Base-by-base conservation (phyloP, 2,797 vertebrate species). In the Rhinatrema bivittatum region DNA sequence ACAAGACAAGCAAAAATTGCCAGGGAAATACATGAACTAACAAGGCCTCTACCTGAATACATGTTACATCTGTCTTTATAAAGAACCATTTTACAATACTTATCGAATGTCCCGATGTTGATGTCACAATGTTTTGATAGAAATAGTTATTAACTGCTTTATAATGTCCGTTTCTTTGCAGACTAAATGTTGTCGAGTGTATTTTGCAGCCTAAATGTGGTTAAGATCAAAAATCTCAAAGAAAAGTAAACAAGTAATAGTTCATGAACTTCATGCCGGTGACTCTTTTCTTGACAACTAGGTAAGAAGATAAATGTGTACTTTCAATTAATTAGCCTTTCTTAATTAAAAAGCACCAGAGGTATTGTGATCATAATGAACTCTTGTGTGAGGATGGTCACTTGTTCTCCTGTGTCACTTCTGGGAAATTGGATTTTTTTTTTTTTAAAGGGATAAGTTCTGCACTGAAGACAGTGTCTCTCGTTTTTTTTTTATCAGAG, bases 311-410 rank as follows among this genome's bases (percentile, higher is more conserved):
- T 82, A 83, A 82, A 86, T 82, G 68, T 61, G 36, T 78, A 76
- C 79, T 81, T 85, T 82, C 79, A 91, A 81, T 88, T 90, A 91
- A 94, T 94, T 96, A 96, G 89, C 87, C 87, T 84, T 84, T 66
- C 84, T 90, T 95, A 94, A 95, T 96, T 93, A 91, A 91, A 94
- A 89, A 79, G 79, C 85, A 88, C 72, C 79, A 74, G 78, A 87
- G 75, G 84, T 81, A 87, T 91, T 91, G 88, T 90, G 88, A 81
- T 79, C 76, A 76, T 90, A 93, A 95, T 93, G 90, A 91, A 91
- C 88, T 89, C 87, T 88, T 84, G 85, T 85, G 79, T 83, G 81
- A 89, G 76, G 72, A 76, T 78, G 78, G 86, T 84, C 81, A 85
- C 79, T 79, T 84, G 83, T 76, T 82, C 85, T 81, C 79, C 84